These are phyloP conservation scores for Alloplasta piceator DNA, from an alignment of 2,888 invertebrate species.

Conservation along the genomic window DNA sequence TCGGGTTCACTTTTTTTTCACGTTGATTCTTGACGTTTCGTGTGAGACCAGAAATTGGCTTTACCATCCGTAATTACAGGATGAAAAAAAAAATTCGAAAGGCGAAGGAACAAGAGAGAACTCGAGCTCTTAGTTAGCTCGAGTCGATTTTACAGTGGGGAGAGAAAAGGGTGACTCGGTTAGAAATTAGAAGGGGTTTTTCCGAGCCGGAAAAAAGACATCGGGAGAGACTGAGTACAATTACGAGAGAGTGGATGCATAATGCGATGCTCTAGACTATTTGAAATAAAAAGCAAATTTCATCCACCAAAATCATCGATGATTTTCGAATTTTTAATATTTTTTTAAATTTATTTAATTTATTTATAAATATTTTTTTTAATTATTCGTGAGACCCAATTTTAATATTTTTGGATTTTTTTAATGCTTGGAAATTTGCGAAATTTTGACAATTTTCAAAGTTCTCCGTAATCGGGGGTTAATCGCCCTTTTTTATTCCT, in stretches of 20 bases:
- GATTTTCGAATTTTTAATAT: neutral
- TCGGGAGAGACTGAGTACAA: constrained; percentile 30
- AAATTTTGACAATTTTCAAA: too few relatives aligned
- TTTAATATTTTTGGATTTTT: too few relatives aligned
- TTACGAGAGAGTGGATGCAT: constrained; percentile 45
- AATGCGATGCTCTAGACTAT: constrained; percentile 16
- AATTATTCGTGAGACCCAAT: too few relatives aligned
- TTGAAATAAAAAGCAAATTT: neutral
- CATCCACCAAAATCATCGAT: too few relatives aligned
- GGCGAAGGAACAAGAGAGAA: neutral
- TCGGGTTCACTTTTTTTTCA: too few relatives aligned
- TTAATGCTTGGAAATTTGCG: too few relatives aligned
- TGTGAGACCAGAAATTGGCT: neutral
- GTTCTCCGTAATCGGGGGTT: neutral
- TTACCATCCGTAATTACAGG: constrained; percentile 23
- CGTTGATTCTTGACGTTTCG: neutral
- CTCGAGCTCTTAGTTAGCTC: constrained; percentile 10
- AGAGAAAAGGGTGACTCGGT: constrained; percentile 32
- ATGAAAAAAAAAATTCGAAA: constrained; percentile 26
- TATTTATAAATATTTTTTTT: too few relatives aligned
- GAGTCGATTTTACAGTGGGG: constrained; percentile 39
- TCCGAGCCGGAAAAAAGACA: constrained; percentile 45
- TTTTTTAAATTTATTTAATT: too few relatives aligned
- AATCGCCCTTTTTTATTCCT: too few relatives aligned
- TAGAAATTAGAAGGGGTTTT: constrained; percentile 44